A percentile compares a stretch with the other conserved stretches of the same genome.
Conservation (phyloP, 35 echinoderm and acorn worm species). For the Heliocidaris tuberculata region DNA sequence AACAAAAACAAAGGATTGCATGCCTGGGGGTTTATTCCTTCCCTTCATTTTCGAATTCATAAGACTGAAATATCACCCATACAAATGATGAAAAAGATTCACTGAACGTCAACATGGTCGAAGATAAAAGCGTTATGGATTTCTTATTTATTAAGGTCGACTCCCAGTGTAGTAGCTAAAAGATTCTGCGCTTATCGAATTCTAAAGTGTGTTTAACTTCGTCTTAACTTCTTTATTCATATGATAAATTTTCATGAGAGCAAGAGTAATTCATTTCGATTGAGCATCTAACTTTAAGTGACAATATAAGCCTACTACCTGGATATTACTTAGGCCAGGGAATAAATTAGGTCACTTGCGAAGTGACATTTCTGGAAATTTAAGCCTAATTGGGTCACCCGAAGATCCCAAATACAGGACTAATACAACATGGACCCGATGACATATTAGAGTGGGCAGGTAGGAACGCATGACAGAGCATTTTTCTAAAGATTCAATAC, state of each 20-base stretch:
- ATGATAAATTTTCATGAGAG: neutral
- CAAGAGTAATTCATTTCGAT: neutral
- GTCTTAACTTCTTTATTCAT: neutral
- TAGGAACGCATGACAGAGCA: neutral
- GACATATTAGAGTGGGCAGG: neutral
- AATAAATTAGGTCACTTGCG: neutral
- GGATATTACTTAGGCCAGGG: neutral
- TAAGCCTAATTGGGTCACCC: conserved; percentile 1
- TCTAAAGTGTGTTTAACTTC: neutral
- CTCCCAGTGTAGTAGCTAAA: too few relatives aligned
- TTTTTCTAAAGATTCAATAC: neutral
- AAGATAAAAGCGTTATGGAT: too few relatives aligned
- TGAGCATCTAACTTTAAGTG: neutral
- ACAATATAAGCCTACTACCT: neutral
- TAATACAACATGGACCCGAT: neutral
- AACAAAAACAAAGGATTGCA: too few relatives aligned
- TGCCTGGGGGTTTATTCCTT: too few relatives aligned
- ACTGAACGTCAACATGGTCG: too few relatives aligned
- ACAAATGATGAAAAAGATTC: too few relatives aligned
- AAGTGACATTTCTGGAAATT: conserved; percentile 18
- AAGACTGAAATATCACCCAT: too few relatives aligned
- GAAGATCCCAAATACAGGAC: neutral
- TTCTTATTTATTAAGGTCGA: too few relatives aligned
- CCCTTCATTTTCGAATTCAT: too few relatives aligned
- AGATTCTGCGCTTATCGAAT: neutral